A percentile compares a stretch with the other conserved stretches of the same genome.
These are phyloP conservation scores for Babyrousa celebensis DNA, from an alignment of 2,797 vertebrate genomes.

Conservation along the genomic window DNA sequence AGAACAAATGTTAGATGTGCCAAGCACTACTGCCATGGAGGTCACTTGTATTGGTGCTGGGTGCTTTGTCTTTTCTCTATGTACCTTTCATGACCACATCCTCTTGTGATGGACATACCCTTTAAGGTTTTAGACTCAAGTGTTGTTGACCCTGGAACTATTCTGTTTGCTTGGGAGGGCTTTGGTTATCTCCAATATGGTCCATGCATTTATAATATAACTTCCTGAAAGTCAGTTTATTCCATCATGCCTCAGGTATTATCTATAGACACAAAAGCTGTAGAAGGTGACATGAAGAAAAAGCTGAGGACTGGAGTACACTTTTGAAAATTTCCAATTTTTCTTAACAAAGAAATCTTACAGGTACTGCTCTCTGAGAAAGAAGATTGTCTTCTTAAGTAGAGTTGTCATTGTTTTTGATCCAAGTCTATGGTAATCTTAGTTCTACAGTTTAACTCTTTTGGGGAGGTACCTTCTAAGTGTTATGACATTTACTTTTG, in stretches of 20 bases:
- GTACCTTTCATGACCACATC: background rate
- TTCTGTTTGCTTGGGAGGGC: background rate
- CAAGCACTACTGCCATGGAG: background rate
- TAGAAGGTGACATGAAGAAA: background rate
- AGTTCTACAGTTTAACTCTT: constrained; percentile 18
- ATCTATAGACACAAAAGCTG: background rate
- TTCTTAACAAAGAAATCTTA: background rate
- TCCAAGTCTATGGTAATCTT: constrained; percentile 3
- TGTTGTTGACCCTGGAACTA: background rate
- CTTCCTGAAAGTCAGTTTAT: constrained; percentile 35
- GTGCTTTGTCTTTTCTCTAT: background rate
- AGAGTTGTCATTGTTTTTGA: background rate
- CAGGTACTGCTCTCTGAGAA: background rate
- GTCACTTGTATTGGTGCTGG: background rate
- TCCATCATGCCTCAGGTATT: background rate
- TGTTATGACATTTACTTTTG: background rate
- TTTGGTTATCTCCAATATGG: constrained; percentile 30
- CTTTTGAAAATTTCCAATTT: background rate
- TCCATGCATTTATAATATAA: constrained; percentile 36
- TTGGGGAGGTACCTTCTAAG: background rate
- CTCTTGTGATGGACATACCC: background rate
- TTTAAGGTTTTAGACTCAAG: background rate
- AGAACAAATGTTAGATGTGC: background rate
- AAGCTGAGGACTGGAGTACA: background rate
- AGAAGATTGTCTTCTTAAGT: background rate